Conservation (phyloP, 2,113 vertebrate species). For the Fregata magnificens region DNA sequence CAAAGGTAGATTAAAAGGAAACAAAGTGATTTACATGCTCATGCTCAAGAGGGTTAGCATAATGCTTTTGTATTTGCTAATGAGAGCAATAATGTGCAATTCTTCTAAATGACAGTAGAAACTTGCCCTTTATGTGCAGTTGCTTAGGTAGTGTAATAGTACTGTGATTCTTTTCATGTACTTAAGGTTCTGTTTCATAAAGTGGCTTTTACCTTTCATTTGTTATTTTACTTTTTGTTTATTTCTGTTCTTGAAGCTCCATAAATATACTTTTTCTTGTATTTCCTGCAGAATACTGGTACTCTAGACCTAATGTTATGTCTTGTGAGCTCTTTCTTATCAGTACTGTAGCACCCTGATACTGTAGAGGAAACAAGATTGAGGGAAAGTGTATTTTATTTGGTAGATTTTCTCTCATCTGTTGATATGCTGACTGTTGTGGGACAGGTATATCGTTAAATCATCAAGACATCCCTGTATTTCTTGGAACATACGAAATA, state of each 20-base stretch:
- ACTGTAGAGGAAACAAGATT: background rate
- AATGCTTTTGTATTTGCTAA: background rate
- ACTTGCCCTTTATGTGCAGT: background rate
- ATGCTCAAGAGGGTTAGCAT: background rate
- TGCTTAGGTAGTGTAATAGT: background rate
- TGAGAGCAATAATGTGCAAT: background rate
- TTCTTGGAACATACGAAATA: background rate
- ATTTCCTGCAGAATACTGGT: background rate
- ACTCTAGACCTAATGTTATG: background rate
- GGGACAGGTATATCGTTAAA: background rate
- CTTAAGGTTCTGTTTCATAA: background rate
- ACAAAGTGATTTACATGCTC: background rate
- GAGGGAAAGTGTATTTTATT: background rate
- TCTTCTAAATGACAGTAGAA: background rate
- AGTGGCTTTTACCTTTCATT: background rate
- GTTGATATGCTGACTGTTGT: background rate
- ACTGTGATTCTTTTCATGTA: background rate
- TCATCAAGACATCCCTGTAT: background rate
- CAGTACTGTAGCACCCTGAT: background rate
- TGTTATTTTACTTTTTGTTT: background rate
- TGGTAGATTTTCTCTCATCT: background rate
- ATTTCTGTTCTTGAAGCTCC: background rate
- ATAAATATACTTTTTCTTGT: background rate
- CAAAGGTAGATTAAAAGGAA: background rate
- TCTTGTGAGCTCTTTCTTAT: background rate